Percentiles rank a stretch among this genome's conserved stretches.
These are phyloP conservation scores for Sinohyriopsis cumingii DNA, from an alignment of 2,888 invertebrate species.

Conservation along the genomic window DNA sequence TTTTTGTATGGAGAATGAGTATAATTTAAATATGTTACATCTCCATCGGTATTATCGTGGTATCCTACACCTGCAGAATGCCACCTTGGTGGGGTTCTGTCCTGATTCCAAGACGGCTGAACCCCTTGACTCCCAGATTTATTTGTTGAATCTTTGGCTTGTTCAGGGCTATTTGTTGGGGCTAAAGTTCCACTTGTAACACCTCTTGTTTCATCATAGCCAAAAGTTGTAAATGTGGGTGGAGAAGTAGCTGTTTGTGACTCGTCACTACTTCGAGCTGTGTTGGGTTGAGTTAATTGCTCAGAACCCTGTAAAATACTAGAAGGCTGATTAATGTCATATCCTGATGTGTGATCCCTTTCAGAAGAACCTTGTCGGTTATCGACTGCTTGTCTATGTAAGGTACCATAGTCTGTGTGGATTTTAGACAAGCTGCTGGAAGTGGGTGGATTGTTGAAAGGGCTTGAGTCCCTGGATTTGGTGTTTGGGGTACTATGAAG, in stretches of 20 bases:
- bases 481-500: constrained; percentile 35
- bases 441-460: constrained; percentile 25
- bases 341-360: constrained; percentile 43
- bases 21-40: neutral
- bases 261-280: constrained; percentile 32
- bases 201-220: constrained; percentile 33
- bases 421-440: constrained; percentile 4
- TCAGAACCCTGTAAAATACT: neutral
- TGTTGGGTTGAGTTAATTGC: too few relatives aligned
- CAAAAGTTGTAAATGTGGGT: constrained; percentile 51
- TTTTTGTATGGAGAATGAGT: constrained; percentile 6
- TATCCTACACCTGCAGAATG: too few relatives aligned
- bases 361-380: constrained; percentile 47
- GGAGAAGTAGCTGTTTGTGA: constrained; percentile 18
- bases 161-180: constrained; percentile 19
- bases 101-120: too few relatives aligned
- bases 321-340: constrained; percentile 21
- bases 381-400: constrained; percentile 1
- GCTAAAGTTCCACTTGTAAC: constrained; percentile 6
- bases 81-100: too few relatives aligned
- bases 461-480: constrained; percentile 46
- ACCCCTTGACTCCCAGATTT: too few relatives aligned
- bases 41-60: too few relatives aligned
- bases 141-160: constrained; percentile 1
- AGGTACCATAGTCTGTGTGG: neutral